Percentiles rank a stretch among this genome's conserved stretches.
Evolutionary conservation across 2,888 invertebrate species (phyloP).

Genomic region (Tenthredo distinguenda): DNA sequence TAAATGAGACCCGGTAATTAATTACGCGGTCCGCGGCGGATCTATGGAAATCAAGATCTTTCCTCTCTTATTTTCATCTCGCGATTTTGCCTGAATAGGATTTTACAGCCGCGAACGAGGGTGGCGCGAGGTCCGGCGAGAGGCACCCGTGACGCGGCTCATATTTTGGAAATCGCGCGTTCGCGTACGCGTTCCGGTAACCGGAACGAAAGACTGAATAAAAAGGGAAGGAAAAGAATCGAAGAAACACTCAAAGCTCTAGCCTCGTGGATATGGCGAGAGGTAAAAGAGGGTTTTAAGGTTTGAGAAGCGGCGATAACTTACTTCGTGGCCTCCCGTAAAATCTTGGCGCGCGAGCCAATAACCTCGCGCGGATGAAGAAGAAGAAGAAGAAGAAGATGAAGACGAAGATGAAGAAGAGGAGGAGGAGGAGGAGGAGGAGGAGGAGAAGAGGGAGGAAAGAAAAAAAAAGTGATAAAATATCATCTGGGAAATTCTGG

Average conservation of each 20-base stretch:
- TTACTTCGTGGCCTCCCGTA: slow-evolving; percentile 45
- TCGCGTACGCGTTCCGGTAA: background rate
- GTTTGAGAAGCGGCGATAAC: slow-evolving; percentile 38
- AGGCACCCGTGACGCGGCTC: background rate
- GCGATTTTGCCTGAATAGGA: too few species aligned
- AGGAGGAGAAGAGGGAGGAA: background rate
- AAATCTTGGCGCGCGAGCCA: slow-evolving; percentile 49
- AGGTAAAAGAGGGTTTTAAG: slow-evolving; percentile 37
- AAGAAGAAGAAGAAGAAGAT: background rate
- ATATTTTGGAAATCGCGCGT: background rate
- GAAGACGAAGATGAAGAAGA: background rate
- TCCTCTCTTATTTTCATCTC: too few species aligned
- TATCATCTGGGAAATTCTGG: slow-evolving; percentile 47
- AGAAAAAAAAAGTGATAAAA: slow-evolving; percentile 19
- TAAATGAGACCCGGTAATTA: background rate
- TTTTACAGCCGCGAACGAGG: background rate
- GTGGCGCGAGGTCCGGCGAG: background rate
- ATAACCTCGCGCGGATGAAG: slow-evolving; percentile 34
- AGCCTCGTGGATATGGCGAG: background rate
- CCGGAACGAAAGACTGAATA: background rate
- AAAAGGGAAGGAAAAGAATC: background rate
- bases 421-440: background rate
- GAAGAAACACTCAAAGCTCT: background rate
- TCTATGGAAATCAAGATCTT: background rate
- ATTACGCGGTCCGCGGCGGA: background rate